phyloP scores from a whole-genome alignment of 2,888 invertebrate genomes.

The Chloroclystis v-ata region DNA sequence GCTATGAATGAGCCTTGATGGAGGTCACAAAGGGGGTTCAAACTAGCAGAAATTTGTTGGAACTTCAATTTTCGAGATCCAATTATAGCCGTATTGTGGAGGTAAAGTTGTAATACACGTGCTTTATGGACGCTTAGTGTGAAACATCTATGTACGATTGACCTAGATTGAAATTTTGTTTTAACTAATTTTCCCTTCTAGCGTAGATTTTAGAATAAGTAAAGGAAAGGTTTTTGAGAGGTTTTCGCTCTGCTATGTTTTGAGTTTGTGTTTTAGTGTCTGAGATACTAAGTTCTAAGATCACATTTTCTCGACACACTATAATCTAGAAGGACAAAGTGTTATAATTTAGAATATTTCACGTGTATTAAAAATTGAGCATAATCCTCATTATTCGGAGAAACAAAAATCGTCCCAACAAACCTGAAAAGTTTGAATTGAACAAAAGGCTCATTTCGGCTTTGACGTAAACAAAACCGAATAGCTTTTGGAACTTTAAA shows the following conservation, averaged over 20 bases:
- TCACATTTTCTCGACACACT: too few species aligned
- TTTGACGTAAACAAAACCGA: slow-evolving; percentile 17
- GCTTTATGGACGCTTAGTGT: background rate
- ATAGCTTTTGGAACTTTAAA: slow-evolving; percentile 17
- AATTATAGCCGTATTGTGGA: slow-evolving; percentile 44
- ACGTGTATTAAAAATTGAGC: too few species aligned
- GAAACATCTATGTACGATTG: slow-evolving; percentile 1
- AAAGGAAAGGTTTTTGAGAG: too few species aligned
- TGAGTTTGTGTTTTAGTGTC: too few species aligned
- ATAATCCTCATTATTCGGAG: too few species aligned
- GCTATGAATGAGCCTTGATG: slow-evolving; percentile 25
- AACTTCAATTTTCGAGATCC: slow-evolving; percentile 41
- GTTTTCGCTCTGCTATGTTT: too few species aligned
- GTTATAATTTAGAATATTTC: too few species aligned
- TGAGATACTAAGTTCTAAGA: too few species aligned
- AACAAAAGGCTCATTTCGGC: slow-evolving; percentile 13
- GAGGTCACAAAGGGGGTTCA: slow-evolving; percentile 31
- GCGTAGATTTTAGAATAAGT: too few species aligned
- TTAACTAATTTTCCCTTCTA: too few species aligned
- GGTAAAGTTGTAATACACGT: slow-evolving; percentile 23
- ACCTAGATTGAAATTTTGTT: background rate
- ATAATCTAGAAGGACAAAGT: too few species aligned
- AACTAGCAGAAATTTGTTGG: slow-evolving; percentile 39
- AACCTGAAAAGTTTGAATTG: background rate
- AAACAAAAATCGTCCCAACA: too few species aligned